A percentile compares a stretch with the other conserved stretches of the same genome.
Conservation (phyloP, 2,888 invertebrate genomes). For the Nomada ferruginata region DNA sequence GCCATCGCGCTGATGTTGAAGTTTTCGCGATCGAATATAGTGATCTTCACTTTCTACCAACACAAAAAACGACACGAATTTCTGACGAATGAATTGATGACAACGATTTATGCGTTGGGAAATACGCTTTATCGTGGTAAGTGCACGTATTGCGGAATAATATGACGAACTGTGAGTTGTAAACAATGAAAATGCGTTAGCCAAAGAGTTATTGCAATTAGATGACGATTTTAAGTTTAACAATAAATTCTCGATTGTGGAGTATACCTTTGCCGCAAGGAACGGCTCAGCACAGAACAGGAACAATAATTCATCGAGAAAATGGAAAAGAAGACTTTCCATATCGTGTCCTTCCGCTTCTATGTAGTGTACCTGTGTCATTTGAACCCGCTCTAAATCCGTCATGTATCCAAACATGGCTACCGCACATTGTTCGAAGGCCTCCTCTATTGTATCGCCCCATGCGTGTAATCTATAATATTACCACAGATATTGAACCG, state of each 20-base stretch:
- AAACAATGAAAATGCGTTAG: slow-evolving; percentile 46
- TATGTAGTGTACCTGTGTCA: slow-evolving; percentile 91
- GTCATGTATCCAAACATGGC: slow-evolving; percentile 99
- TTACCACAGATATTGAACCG: background rate
- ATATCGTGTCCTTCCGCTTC: slow-evolving; percentile 96
- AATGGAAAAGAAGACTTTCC: slow-evolving; percentile 94
- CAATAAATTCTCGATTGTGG: background rate
- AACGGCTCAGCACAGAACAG: slow-evolving; percentile 96
- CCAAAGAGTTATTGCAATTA: background rate
- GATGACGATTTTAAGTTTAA: background rate
- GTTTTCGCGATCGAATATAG: slow-evolving; percentile 93
- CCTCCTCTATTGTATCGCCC: slow-evolving; percentile 94
- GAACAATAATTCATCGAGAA: slow-evolving; percentile 96
- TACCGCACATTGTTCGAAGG: slow-evolving; percentile 97
- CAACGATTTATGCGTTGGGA: no score
- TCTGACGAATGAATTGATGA: slow-evolving; percentile 2
- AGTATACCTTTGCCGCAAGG: slow-evolving; percentile 88
- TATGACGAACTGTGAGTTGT: background rate
- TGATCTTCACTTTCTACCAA: slow-evolving; percentile 93
- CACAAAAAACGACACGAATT: slow-evolving; percentile 39
- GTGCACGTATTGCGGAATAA: background rate
- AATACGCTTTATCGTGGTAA: background rate
- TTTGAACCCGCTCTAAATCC: slow-evolving; percentile 93
- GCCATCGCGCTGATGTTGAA: slow-evolving; percentile 90
- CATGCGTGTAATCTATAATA: slow-evolving; percentile 92